Percentiles rank a stretch among this genome's conserved stretches.
phyloP scores from a whole-genome alignment of 2,888 invertebrate genomes.

The Plagodis dolabraria region DNA sequence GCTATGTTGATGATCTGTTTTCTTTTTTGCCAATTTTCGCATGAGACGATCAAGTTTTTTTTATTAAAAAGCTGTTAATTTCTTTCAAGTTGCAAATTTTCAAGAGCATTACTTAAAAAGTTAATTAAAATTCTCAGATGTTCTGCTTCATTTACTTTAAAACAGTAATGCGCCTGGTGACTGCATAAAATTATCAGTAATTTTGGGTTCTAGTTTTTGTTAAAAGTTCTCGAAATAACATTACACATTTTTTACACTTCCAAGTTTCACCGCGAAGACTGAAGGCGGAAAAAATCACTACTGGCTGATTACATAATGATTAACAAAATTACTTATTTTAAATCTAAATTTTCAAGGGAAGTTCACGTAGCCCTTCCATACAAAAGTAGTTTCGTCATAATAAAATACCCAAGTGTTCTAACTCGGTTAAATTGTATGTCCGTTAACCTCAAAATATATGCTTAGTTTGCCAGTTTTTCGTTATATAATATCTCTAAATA shows the following conservation, averaged over 20 bases:
- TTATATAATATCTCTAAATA: too few relatives aligned
- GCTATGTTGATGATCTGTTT: not conserved
- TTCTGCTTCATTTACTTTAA: constrained; percentile 17
- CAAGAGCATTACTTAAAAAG: constrained; percentile 5
- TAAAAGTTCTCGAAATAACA: not conserved
- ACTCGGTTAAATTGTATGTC: too few relatives aligned
- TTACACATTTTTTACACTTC: not conserved
- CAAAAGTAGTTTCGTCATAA: too few relatives aligned
- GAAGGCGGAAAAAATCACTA: too few relatives aligned
- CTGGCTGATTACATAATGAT: too few relatives aligned
- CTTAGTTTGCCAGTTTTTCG: too few relatives aligned
- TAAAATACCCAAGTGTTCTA: too few relatives aligned
- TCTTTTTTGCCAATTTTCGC: constrained; percentile 2
- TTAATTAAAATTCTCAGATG: constrained; percentile 11
- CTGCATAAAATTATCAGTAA: not conserved
- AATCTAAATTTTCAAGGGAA: too few relatives aligned
- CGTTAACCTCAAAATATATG: too few relatives aligned
- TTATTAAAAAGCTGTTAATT: not conserved
- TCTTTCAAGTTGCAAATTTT: not conserved
- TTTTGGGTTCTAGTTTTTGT: constrained; percentile 16
- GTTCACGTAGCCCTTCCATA: too few relatives aligned
- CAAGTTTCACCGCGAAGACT: not conserved
- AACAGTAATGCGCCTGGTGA: not conserved
- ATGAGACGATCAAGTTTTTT: constrained; percentile 4
- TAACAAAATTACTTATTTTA: too few relatives aligned